Percentiles rank a stretch among this genome's conserved stretches.
Conservation (phyloP, 2,113 vertebrate species). For the Eubucco bourcierii region DNA sequence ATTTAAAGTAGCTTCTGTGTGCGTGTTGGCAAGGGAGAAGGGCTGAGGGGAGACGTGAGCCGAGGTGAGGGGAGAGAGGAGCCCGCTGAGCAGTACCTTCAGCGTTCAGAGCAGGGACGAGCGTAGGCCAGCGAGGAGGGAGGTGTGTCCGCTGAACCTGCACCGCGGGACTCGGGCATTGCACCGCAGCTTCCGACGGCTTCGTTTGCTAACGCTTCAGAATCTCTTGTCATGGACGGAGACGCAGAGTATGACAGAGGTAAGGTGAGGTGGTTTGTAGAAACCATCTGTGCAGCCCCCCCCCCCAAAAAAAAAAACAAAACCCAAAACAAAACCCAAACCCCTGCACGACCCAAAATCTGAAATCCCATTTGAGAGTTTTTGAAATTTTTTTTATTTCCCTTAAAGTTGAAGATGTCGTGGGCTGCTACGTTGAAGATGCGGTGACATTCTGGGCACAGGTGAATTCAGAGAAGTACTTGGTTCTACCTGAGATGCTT, state of each 20-base stretch:
- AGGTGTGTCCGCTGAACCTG: not conserved
- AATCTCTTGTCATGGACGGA: constrained; percentile 54
- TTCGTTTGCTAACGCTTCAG: constrained; percentile 7
- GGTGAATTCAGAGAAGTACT: constrained; percentile 58
- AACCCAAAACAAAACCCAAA: no score
- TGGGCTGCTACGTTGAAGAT: constrained; percentile 80
- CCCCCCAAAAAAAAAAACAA: not conserved
- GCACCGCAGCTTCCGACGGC: fast-evolving
- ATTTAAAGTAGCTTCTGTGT: fast-evolving
- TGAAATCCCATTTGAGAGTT: not conserved
- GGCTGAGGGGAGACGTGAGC: not conserved
- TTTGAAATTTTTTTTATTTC: not conserved
- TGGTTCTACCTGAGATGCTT: not conserved
- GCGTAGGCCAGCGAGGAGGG: fast-evolving
- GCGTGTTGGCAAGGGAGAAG: not conserved
- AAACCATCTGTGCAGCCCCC: no score
- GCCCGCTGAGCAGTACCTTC: fast-evolving
- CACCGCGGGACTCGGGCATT: fast-evolving
- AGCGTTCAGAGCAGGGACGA: fast-evolving
- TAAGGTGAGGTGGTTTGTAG: not conserved
- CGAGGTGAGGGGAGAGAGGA: fast-evolving
- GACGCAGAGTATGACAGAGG: constrained; percentile 54
- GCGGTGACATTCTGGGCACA: constrained; percentile 85
- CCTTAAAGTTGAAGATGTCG: constrained; percentile 70
- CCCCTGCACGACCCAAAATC: not conserved